Conservation (phyloP, 1,140 invertebrate genomes). For the Leptinotarsa defecta region DNA sequence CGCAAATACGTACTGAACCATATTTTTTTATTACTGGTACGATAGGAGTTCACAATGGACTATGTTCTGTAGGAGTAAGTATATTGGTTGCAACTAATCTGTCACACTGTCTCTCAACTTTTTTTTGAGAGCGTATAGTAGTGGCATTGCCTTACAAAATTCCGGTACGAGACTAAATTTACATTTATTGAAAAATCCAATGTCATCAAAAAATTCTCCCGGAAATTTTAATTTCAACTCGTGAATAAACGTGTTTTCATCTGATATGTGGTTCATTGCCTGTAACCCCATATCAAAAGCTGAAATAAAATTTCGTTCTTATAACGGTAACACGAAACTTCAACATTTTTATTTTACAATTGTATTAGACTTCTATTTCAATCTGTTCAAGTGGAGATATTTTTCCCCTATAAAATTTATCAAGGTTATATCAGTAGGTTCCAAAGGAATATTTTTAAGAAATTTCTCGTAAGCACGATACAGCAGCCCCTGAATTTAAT, state of each 20-base stretch:
- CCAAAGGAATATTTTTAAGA: not conserved
- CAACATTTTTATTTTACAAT: not conserved
- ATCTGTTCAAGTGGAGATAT: not conserved
- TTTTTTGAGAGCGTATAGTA: not conserved
- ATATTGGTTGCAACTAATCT: not conserved
- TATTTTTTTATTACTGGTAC: not conserved
- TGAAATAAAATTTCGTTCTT: not conserved
- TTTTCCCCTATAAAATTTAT: not conserved
- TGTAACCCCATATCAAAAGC: not conserved
- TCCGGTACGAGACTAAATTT: not conserved
- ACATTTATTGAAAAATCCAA: not conserved
- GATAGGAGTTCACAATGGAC: not conserved
- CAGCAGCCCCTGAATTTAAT: not conserved
- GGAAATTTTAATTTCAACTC: not conserved
- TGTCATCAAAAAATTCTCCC: not conserved
- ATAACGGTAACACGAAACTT: not conserved
- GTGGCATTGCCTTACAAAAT: not conserved
- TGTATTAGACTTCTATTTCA: not conserved
- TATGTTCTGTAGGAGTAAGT: not conserved
- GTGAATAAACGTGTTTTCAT: not conserved
- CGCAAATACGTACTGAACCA: not conserved
- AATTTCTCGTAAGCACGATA: not conserved
- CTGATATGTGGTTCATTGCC: not conserved
- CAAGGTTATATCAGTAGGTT: not conserved
- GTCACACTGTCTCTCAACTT: not conserved